A percentile compares a stretch with the other conserved stretches of the same genome.
phyloP scores from a whole-genome alignment of 2,113 vertebrate genomes.

The Callipepla squamata region DNA sequence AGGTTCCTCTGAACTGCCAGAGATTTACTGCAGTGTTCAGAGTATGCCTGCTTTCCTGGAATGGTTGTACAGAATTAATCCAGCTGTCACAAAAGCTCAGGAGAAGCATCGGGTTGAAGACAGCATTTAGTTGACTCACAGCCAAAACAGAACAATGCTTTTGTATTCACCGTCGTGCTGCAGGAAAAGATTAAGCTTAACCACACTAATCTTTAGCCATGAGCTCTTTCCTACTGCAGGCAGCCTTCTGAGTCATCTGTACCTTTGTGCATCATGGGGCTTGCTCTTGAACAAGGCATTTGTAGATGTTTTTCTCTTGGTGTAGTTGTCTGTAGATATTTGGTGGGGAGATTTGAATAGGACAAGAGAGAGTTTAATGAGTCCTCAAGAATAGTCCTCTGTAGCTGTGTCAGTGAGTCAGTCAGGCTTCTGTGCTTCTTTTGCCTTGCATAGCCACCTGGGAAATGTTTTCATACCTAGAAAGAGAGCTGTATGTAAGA shows the following conservation, averaged over 20 bases:
- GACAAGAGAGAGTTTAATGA: background rate
- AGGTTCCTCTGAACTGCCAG: conserved; percentile 53
- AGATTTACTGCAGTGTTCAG: background rate
- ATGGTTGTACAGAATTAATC: background rate
- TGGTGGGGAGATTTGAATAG: background rate
- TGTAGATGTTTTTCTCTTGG: background rate
- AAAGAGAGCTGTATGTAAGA: background rate
- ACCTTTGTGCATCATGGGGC: background rate
- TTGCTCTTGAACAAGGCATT: background rate
- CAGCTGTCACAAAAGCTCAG: conserved; percentile 50
- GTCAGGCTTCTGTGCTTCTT: background rate
- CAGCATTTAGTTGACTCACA: conserved; percentile 54
- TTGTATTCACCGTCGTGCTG: conserved; percentile 52
- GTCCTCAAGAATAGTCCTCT: background rate
- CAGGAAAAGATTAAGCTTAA: conserved; percentile 83
- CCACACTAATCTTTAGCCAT: conserved; percentile 78
- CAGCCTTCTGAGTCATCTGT: conserved; percentile 63
- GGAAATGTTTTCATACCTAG: background rate
- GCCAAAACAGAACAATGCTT: conserved; percentile 75
- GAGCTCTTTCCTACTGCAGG: conserved; percentile 80
- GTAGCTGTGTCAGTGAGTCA: background rate
- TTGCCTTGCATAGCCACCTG: background rate
- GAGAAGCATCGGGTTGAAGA: conserved; percentile 59
- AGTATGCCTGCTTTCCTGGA: conserved; percentile 37
- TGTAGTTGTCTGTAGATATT: background rate